A percentile compares a stretch with the other conserved stretches of the same genome.
Conservation (phyloP, 2,797 vertebrate genomes). For the Pseudocheirus occidentalis region DNA sequence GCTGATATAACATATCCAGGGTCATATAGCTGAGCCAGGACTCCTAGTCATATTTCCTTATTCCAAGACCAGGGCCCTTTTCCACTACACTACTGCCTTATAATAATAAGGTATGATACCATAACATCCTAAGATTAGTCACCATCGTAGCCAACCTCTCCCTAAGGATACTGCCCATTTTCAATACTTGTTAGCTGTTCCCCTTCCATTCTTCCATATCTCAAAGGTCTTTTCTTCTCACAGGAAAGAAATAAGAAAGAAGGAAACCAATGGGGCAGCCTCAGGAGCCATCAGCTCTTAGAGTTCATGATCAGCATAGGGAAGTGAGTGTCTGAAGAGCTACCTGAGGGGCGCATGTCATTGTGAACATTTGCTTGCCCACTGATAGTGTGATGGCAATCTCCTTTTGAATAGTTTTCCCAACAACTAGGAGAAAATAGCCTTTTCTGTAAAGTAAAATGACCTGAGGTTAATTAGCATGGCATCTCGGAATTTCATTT, state of each 20-base stretch:
- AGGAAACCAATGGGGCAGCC: neutral
- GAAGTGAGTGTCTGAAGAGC: neutral
- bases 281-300: neutral
- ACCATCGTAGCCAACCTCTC: neutral
- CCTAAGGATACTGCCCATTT: neutral
- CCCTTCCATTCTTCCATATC: neutral
- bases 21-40: neutral
- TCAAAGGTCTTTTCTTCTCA: neutral
- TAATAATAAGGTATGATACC: neutral
- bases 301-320: neutral
- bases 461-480: neutral
- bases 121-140: neutral
- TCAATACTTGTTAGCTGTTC: neutral
- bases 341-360: neutral
- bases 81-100: neutral
- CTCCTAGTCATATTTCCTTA: neutral
- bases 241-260: neutral
- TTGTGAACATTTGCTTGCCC: neutral
- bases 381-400: neutral
- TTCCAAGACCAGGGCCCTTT: neutral
- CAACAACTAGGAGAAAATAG: neutral
- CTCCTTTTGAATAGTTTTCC: neutral
- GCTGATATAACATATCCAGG: neutral
- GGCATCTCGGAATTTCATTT: neutral
- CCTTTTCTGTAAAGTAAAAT: neutral